A percentile compares a stretch with the other conserved stretches of the same genome.
Conservation (phyloP, 2,888 invertebrate species). For the Helobdella robusta region DNA sequence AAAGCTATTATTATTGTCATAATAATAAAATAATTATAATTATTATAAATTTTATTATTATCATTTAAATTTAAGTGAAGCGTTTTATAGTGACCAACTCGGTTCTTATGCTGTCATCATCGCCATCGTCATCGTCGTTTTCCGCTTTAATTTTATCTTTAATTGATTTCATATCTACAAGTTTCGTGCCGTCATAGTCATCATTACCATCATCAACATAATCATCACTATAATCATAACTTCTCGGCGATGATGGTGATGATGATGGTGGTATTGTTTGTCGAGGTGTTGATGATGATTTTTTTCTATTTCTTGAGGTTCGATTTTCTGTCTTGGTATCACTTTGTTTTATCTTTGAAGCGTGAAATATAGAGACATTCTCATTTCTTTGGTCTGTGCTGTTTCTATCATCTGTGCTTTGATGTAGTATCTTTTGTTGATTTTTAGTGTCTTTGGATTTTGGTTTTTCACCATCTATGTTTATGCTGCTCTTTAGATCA, state of each 20-base stretch:
- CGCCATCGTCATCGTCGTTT: neutral
- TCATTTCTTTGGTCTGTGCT: neutral
- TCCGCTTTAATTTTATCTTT: too few relatives aligned
- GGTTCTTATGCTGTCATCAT: neutral
- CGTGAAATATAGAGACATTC: neutral
- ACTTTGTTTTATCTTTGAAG: too few relatives aligned
- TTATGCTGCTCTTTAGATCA: neutral
- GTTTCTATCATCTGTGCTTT: conserved; percentile 1
- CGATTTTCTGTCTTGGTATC: too few relatives aligned
- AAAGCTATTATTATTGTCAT: too few relatives aligned
- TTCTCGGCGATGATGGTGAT: neutral
- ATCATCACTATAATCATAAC: neutral
- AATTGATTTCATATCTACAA: too few relatives aligned
- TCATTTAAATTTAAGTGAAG: too few relatives aligned
- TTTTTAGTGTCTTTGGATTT: neutral
- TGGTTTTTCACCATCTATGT: neutral
- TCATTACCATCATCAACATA: neutral
- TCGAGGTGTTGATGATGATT: neutral
- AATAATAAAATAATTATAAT: too few relatives aligned
- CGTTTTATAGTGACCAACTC: neutral
- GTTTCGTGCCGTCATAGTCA: too few relatives aligned
- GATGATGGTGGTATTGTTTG: neutral
- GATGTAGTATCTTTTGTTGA: neutral
- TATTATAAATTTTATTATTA: too few relatives aligned
- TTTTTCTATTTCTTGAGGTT: too few relatives aligned